Base-by-base conservation (phyloP, 2,888 invertebrate species). In the Podotricha telesiphe region DNA sequence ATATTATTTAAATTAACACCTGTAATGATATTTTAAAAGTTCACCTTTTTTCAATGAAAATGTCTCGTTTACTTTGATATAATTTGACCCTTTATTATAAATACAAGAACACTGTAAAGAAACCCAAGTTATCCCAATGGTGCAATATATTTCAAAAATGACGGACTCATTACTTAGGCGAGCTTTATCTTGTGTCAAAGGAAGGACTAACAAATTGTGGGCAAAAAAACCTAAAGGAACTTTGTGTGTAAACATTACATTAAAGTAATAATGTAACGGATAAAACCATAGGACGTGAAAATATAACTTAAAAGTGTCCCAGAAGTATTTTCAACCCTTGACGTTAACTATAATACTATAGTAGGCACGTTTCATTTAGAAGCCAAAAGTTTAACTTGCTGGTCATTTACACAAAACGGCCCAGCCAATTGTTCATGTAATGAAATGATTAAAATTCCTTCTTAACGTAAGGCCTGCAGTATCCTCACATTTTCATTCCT, bases 391-490 rank as follows among this genome's bases (percentile, higher is more conserved):
- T 62, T 19, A 62, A 62, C 62, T 34, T 50, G 19, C 10, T 34
- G 20, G 34, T 47, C 48, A 15, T 62, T 34, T 48, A 3, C 10
- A 34, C 48, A 62, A 48, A 62, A 47, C 7, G 37, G 15, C 62
- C 48, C 15, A 62, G 34, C 28, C 47, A 37, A 62, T 48, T 62
- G 48, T 62, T 62, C 48, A 15, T 62, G 48, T 50, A 62, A 62
- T 62, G 37, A 62, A 62, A 62, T 62, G 19, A 28, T 62, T 48
- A 37, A 62, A 62, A 62, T 62, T 62, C 62, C 62, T 62, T 48
- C 47, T 34, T 34, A 34, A 28, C 47, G 17, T 53, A 28, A 28
- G 61, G 17, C 17, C 19, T 61, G 61, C 45, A 22, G 48, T 45
- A 34, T 61, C 47, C 34, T 28, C 22, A 47, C 28, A 17, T 61